Base-by-base conservation (phyloP, 2,113 vertebrate species). In the Serilophus lunatus region DNA sequence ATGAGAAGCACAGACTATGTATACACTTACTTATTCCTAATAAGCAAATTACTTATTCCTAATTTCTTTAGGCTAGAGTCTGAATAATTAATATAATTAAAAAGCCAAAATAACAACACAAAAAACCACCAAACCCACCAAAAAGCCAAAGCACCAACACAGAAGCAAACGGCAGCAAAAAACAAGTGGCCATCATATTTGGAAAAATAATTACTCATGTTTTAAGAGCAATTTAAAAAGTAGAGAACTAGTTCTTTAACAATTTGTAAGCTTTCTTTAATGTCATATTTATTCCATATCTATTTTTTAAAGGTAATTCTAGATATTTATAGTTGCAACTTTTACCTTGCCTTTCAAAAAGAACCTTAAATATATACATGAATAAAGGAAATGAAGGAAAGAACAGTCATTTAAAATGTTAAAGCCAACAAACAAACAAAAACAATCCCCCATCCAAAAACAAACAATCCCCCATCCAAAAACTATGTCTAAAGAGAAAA, bases 311-410 rank as follows among this genome's bases (percentile, higher is more conserved):
- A 93, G 20, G 9, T 44, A 26, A 44, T 66, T 85, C 7, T 57
- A 61, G 6, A 45, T 8, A 65, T n/a, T 13, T 64, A 25, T 1
- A n/a, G 6, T 60, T 33, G 3, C 7, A 60, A 59, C 19, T 22
- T 59, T 40, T 47, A 38, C 4, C 28, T 35, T 15, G 8, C 13
- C 16, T 65, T 82, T 69, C 33, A 90, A 81, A 20, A 91, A 35
- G 18, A 75, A 25, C 6, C 25, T 20, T 33, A 60, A 54, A 57
- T 7, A 4, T 5, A 19, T 11, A 12, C 0, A 7, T 5, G 2
- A 0, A 1, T 44, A 70, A 70, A 10, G 9, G 7, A 74, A 20
- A 45, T 6, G 18, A 40, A 66, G 25, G 35, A 61, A 88, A 56
- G 33, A 42, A 19, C 7, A 42, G 9, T 1, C 19, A 14, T 35